Evolutionary conservation across 2,888 invertebrate genomes (phyloP), one percentile per base, ranked within the genome.

Genomic region (Malthinus seriepunctatus): DNA sequence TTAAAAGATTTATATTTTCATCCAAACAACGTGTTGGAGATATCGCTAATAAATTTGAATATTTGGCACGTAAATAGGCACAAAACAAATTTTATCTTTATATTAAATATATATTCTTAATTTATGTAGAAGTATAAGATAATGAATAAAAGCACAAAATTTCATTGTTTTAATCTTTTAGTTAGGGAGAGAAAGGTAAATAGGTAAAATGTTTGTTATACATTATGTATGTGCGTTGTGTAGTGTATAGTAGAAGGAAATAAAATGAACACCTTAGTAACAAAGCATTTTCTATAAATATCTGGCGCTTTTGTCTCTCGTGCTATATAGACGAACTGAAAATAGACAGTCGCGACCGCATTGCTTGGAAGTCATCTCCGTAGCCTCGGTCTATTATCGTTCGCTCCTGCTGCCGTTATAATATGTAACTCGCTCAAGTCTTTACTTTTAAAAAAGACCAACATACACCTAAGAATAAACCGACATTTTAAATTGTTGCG

Each of bases 301-400:
- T 63, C 59, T 66, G 60, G 56, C 61, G 64, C 66, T 66, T 66
- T 67, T 42, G 67, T 67, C 67, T 67, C 58, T 47, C 63, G 61
- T 59, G 58, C 14, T 42, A 42, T 42, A 63, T 58, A 64, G 66
- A 64, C 67, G 59, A 62, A 62, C 67, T 67, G 63, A 62, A 67
- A 67, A 67, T 67, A 67, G 67, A 67, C 61, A 66, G 65, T 65
- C 56, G 59, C 67, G 67, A 61, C 66, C 67, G 67, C 67, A 66
- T 67, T 67, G 67, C 67, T 67, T 62, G 61, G 66, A 66, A 66
- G 67, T 67, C 67, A 66, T 64, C 66, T 61, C 54, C 65, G 65
- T 62, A 56, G 60, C 60, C 60, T 60, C 60, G 55, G 58, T 62
- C 62, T 66, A 64, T 64, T 63, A 64, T 57, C 63, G 60, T 57